A percentile compares a stretch with the other conserved stretches of the same genome.
phyloP scores from a whole-genome alignment of 2,113 vertebrate genomes.

The Bubalus kerabau region DNA sequence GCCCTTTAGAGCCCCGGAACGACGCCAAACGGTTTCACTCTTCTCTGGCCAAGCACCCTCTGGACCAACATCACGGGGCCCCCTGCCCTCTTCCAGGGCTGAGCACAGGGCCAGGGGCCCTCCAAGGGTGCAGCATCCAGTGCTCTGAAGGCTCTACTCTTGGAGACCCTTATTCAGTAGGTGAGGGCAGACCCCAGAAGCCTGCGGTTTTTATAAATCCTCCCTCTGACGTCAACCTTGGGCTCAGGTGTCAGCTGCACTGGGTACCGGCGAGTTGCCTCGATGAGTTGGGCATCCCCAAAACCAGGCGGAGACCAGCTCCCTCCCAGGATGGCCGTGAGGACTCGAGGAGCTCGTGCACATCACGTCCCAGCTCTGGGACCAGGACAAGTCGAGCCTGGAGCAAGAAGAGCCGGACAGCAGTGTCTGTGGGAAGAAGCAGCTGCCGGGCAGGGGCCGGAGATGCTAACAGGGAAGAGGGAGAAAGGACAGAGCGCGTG shows the following conservation, averaged over 20 bases:
- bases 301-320: rapidly evolving
- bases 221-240: not conserved
- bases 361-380: not conserved
- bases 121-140: not conserved
- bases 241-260: not conserved
- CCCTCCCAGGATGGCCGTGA: not conserved
- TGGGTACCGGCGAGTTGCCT: not conserved
- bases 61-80: rapidly evolving
- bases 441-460: rapidly evolving
- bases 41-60: not conserved
- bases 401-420: not conserved
- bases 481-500: no score
- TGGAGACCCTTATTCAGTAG: not conserved
- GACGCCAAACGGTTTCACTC: not conserved
- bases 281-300: not conserved
- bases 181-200: not conserved
- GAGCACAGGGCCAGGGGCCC: not conserved
- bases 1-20: not conserved
- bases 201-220: not conserved
- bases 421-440: not conserved
- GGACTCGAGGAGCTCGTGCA: not conserved
- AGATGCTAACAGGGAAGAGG: rapidly evolving
- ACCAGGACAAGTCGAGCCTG: not conserved
- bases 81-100: not conserved
- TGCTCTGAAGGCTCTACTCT: not conserved